Conservation (phyloP, 2,888 invertebrate genomes). For the Drosophila monieri region DNA sequence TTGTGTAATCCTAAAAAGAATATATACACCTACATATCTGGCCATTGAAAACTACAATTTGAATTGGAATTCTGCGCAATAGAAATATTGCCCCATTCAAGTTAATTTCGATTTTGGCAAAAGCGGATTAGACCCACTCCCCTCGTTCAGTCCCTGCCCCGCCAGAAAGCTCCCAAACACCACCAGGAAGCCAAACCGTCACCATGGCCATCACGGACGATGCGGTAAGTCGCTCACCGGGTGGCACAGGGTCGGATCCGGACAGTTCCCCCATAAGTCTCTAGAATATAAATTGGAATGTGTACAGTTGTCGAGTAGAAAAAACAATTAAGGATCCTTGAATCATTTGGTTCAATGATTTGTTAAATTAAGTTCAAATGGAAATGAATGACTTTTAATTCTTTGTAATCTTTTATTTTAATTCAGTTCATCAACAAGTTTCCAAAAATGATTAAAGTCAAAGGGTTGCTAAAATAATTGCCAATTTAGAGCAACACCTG, state of each 20-base stretch:
- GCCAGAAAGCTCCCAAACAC: background rate
- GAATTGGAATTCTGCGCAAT: slow-evolving; percentile 36
- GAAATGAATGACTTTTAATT: too few relatives aligned
- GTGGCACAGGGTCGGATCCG: slow-evolving; percentile 17
- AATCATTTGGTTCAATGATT: slow-evolving; percentile 3
- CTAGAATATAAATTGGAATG: slow-evolving; percentile 4
- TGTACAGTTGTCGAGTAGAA: slow-evolving; percentile 3
- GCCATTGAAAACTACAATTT: slow-evolving; percentile 50
- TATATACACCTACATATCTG: slow-evolving; percentile 36
- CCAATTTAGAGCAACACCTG: background rate
- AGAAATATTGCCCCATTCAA: slow-evolving; percentile 37
- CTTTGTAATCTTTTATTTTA: too few relatives aligned
- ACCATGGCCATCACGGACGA: slow-evolving; percentile 38
- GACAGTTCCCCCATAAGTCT: slow-evolving; percentile 9
- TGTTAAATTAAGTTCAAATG: background rate
- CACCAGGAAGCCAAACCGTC: slow-evolving; percentile 35
- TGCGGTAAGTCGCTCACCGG: slow-evolving; percentile 28
- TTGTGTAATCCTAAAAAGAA: slow-evolving; percentile 33
- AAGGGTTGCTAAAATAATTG: background rate
- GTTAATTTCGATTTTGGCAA: slow-evolving; percentile 43
- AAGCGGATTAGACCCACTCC: slow-evolving; percentile 35
- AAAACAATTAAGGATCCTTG: slow-evolving; percentile 7
- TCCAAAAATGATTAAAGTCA: background rate
- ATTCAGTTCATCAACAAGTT: too few relatives aligned
- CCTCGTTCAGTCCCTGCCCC: background rate